Evolutionary conservation across 2,797 vertebrate species (phyloP).

Genomic region (Cetoscarus ocellatus): DNA sequence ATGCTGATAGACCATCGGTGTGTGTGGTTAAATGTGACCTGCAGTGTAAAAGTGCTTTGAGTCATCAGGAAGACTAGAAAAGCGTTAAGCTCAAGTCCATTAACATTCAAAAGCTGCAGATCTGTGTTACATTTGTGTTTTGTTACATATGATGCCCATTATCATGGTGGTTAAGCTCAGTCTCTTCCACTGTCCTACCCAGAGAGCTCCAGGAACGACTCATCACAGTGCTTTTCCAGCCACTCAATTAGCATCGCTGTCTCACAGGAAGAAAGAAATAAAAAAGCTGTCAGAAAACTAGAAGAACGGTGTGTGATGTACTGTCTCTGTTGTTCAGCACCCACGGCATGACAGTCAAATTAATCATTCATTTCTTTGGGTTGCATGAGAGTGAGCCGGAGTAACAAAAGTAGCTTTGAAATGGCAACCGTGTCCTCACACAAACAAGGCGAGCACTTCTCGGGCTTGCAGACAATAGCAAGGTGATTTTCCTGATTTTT

Average conservation of each 20-base stretch:
- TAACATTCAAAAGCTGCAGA: too few relatives aligned
- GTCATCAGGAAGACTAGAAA: too few relatives aligned
- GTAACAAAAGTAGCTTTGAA: conserved; percentile 62
- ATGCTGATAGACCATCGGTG: too few relatives aligned
- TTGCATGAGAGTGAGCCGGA: conserved; percentile 46
- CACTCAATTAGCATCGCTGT: conserved; percentile 69
- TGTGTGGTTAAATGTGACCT: too few relatives aligned
- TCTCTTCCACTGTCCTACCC: conserved; percentile 27
- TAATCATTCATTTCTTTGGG: conserved; percentile 70
- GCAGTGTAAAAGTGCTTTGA: too few relatives aligned
- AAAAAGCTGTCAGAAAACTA: conserved; percentile 51
- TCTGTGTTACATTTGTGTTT: too few relatives aligned
- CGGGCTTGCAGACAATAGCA: conserved; percentile 56
- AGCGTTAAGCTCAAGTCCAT: too few relatives aligned
- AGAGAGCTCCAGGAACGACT: conserved; percentile 34
- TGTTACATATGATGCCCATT: conserved; percentile 3
- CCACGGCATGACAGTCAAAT: conserved; percentile 62
- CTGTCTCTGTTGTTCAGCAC: conserved; percentile 43
- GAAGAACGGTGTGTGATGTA: conserved; percentile 39
- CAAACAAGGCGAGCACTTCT: conserved; percentile 26
- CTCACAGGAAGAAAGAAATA: conserved; percentile 45
- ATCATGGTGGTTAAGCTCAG: conserved; percentile 23
- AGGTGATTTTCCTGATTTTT: conserved; percentile 70
- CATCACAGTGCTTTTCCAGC: conserved; percentile 59
- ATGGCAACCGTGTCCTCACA: conserved; percentile 41